Percentiles rank a stretch among this genome's conserved stretches.
phyloP scores from a whole-genome alignment of 2,888 invertebrate genomes.

The Dicycla oo region DNA sequence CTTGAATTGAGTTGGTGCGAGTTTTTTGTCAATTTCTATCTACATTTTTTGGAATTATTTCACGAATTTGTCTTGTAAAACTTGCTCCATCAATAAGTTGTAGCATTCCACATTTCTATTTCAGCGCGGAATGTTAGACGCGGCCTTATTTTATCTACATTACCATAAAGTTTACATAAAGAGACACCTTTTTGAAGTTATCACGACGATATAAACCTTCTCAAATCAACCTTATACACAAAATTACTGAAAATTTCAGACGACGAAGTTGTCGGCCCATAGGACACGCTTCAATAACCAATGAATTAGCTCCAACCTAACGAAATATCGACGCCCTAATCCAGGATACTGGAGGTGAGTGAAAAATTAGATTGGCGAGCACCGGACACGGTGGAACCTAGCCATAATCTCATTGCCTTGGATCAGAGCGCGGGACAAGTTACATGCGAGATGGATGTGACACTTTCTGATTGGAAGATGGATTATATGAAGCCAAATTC shows the following conservation, averaged over 20 bases:
- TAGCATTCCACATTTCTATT: constrained; percentile 38
- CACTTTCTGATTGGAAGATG: constrained; percentile 22
- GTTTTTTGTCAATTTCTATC: constrained; percentile 24
- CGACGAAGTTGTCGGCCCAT: constrained; percentile 23
- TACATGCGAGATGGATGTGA: constrained; percentile 37
- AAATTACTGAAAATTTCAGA: constrained; percentile 14
- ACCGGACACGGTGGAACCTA: constrained; percentile 67
- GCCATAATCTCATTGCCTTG: constrained; percentile 70
- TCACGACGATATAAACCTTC: too few species aligned
- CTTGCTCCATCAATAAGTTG: constrained; percentile 45
- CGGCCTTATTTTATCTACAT: not conserved
- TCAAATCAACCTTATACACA: constrained; percentile 1
- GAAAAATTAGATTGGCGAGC: constrained; percentile 75
- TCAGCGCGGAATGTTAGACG: not conserved
- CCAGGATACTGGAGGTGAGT: constrained; percentile 68
- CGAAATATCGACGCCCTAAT: constrained; percentile 68
- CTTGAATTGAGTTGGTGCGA: constrained; percentile 52
- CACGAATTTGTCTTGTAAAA: constrained; percentile 37
- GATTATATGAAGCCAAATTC: constrained; percentile 5
- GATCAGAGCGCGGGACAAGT: constrained; percentile 38
- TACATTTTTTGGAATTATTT: constrained; percentile 33
- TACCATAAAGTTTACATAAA: constrained; percentile 6
- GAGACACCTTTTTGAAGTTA: not conserved
- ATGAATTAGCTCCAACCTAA: constrained; percentile 58
- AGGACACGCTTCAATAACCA: constrained; percentile 48